Evolutionary conservation across 2,797 vertebrate species (phyloP).

Genomic region (Pangasius djambal): DNA sequence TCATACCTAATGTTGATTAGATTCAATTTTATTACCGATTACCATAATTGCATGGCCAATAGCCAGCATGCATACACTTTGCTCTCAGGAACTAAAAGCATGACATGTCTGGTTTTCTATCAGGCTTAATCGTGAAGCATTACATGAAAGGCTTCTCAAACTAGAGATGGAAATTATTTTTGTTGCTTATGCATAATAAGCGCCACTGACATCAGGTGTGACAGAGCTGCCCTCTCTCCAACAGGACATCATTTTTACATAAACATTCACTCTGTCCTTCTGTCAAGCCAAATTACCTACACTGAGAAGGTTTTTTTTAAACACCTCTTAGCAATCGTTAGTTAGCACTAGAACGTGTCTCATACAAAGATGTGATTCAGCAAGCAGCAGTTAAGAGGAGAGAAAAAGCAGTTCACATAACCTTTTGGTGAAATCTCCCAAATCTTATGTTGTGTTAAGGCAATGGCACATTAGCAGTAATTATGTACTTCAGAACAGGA

Average conservation of each 20-base stretch:
- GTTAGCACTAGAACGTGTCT: constrained; percentile 50
- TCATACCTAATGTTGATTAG: too few relatives aligned
- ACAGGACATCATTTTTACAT: constrained; percentile 62
- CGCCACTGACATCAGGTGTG: constrained; percentile 60
- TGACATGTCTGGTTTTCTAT: constrained; percentile 51
- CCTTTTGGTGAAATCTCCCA: constrained; percentile 7
- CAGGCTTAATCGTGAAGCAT: constrained; percentile 39
- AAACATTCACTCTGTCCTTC: constrained; percentile 62
- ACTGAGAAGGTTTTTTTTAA: constrained; percentile 43
- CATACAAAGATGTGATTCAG: constrained; percentile 35
- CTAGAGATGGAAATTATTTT: constrained; percentile 65
- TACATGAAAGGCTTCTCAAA: constrained; percentile 55
- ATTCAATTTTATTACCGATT: too few relatives aligned
- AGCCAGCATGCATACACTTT: background rate
- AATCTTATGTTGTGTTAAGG: background rate
- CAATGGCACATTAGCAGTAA: background rate
- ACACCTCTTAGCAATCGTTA: constrained; percentile 66
- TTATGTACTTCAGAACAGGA: background rate
- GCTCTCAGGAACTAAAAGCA: constrained; percentile 24
- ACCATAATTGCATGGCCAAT: constrained; percentile 48
- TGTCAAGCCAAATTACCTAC: constrained; percentile 62
- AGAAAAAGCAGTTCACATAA: background rate
- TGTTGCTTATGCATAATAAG: constrained; percentile 59
- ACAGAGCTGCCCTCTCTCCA: constrained; percentile 60
- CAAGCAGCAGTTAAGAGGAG: background rate